These are phyloP conservation scores for Lochmaea crataegi DNA, from an alignment of 2,888 invertebrate genomes.

Conservation along the genomic window DNA sequence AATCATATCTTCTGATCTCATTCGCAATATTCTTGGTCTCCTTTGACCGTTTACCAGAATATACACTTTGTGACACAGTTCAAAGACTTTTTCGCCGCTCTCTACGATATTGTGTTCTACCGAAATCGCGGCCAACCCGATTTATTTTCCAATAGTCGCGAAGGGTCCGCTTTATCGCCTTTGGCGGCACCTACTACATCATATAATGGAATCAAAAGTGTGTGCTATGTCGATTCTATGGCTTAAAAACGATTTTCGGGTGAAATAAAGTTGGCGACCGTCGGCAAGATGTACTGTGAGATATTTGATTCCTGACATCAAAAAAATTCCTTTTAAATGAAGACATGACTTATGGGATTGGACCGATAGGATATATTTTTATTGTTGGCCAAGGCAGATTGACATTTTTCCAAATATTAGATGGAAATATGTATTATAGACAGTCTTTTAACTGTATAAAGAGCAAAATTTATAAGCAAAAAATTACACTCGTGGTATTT, in stretches of 20 bases:
- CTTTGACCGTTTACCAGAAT: constrained; percentile 53
- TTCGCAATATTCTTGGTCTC: constrained; percentile 54
- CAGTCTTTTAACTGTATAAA: too few species aligned
- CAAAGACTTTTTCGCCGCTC: constrained; percentile 43
- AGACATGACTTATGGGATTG: neutral
- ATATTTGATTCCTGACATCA: constrained; percentile 15
- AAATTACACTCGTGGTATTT: too few species aligned
- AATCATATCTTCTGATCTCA: constrained; percentile 58
- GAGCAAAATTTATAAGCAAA: too few species aligned
- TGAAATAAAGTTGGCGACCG: constrained; percentile 19
- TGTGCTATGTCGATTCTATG: constrained; percentile 10
- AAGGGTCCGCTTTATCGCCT: constrained; percentile 45
- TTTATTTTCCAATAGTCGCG: constrained; percentile 47
- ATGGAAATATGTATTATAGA: too few species aligned
- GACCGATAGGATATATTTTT: too few species aligned
- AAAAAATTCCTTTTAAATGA: neutral
- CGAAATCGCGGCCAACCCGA: constrained; percentile 37
- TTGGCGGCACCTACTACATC: constrained; percentile 35
- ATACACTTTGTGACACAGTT: constrained; percentile 44
- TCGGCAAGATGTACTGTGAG: constrained; percentile 14
- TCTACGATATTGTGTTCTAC: constrained; percentile 40
- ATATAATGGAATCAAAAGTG: constrained; percentile 39
- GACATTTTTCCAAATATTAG: too few species aligned
- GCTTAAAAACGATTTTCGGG: constrained; percentile 19
- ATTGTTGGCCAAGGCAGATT: too few species aligned